These are phyloP conservation scores for Drosophila koepferae DNA, from an alignment of 2,888 invertebrate species.

Conservation along the genomic window DNA sequence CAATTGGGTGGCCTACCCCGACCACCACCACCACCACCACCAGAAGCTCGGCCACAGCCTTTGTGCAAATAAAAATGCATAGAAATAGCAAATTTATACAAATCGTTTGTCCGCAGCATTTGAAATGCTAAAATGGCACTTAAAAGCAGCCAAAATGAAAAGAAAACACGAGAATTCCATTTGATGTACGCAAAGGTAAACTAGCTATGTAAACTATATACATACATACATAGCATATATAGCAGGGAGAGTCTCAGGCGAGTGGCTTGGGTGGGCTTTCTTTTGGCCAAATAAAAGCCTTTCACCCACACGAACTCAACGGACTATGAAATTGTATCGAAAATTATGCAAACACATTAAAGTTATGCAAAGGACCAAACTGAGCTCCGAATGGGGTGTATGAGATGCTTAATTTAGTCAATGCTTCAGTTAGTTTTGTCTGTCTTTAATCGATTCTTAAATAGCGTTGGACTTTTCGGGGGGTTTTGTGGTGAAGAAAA, in stretches of 20 bases:
- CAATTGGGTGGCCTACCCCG: constrained; percentile 63
- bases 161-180: constrained; percentile 83
- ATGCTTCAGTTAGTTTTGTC: not conserved
- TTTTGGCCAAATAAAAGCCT: constrained; percentile 62
- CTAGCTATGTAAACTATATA: constrained; percentile 78
- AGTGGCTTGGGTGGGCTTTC: constrained; percentile 36
- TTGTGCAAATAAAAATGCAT: constrained; percentile 75
- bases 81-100: constrained; percentile 82
- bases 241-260: not conserved
- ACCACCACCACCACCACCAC: not conserved
- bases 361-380: constrained; percentile 80
- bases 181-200: constrained; percentile 69
- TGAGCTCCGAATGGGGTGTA: not conserved
- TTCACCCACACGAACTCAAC: constrained; percentile 73
- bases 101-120: constrained; percentile 70
- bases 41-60: not conserved
- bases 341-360: constrained; percentile 75
- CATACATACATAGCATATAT: not conserved
- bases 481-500: not conserved
- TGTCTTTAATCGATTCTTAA: constrained; percentile 29
- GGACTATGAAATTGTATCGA: constrained; percentile 85
- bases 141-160: constrained; percentile 82
- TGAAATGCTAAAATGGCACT: constrained; percentile 82
- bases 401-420: constrained; percentile 24
- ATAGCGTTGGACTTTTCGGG: not conserved